Evolutionary conservation across 2,888 invertebrate species (phyloP).

Genomic region (Helleia helle): DNA sequence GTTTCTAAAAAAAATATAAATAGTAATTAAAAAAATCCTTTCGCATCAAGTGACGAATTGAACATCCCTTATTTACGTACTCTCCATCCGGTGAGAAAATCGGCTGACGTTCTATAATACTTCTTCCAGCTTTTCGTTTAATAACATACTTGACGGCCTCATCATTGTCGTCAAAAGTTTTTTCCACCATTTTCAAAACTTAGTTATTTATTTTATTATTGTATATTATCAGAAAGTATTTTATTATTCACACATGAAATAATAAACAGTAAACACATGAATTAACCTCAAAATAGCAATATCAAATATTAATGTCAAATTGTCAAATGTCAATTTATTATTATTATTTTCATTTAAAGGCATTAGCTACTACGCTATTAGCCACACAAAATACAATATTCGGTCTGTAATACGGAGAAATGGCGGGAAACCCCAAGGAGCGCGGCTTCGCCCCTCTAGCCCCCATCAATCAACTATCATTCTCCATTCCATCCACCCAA

Average conservation of each 20-base stretch:
- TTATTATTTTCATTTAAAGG: background rate
- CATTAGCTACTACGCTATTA: background rate
- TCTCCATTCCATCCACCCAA: no score
- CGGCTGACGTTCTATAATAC: constrained; percentile 58
- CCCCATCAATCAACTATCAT: no score
- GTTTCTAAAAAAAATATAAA: constrained; percentile 38
- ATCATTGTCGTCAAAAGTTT: constrained; percentile 24
- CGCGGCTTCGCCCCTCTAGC: no score
- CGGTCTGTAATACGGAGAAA: no score
- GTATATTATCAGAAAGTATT: background rate
- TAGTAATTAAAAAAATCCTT: background rate
- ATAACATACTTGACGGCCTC: constrained; percentile 39
- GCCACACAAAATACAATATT: no score
- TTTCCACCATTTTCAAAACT: constrained; percentile 11
- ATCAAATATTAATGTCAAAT: background rate
- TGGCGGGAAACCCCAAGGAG: no score
- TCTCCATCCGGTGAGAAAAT: constrained; percentile 65
- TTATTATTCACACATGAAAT: background rate
- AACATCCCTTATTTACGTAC: constrained; percentile 34
- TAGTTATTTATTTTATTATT: background rate
- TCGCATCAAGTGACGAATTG: background rate
- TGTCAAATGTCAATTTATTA: background rate
- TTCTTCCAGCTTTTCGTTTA: constrained; percentile 60
- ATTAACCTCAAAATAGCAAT: background rate
- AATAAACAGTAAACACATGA: constrained; percentile 5